These are phyloP conservation scores for Cordilura impudica DNA, from an alignment of 2,888 invertebrate species.

Conservation along the genomic window DNA sequence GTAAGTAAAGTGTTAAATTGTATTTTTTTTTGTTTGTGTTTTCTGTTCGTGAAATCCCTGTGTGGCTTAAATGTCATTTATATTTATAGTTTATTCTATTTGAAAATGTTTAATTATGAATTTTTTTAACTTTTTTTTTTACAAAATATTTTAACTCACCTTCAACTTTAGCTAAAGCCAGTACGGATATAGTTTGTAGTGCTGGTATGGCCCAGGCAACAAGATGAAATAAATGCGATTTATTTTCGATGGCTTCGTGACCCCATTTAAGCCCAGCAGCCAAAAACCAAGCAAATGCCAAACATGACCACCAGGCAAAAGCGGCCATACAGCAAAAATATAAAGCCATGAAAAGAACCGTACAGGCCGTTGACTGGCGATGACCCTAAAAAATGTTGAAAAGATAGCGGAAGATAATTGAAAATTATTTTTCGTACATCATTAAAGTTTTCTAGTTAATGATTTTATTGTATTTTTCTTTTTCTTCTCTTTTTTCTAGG, in stretches of 20 bases:
- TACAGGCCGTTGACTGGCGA: conserved; percentile 83
- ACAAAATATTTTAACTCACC: conserved; percentile 79
- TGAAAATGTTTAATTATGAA: conserved; percentile 18
- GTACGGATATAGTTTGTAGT: conserved; percentile 94
- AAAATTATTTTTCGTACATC: conserved; percentile 5
- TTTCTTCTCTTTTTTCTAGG: too few relatives aligned
- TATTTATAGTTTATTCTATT: conserved; percentile 24
- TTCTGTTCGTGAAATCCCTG: background rate
- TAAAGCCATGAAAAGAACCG: conserved; percentile 96
- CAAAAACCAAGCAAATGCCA: conserved; percentile 97
- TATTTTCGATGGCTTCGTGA: conserved; percentile 97
- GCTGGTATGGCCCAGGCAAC: conserved; percentile 99
- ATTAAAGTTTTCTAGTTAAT: background rate
- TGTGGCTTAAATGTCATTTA: conserved; percentile 45
- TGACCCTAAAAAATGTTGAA: conserved; percentile 72
- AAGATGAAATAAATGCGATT: conserved; percentile 97
- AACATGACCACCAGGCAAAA: conserved; percentile 98
- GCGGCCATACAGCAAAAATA: conserved; percentile 98
- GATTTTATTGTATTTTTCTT: background rate
- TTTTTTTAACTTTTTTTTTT: background rate
- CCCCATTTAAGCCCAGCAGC: conserved; percentile 98
- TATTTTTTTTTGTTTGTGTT: background rate
- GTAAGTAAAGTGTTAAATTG: conserved; percentile 23
- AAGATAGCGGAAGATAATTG: conserved; percentile 19
- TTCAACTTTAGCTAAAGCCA: conserved; percentile 97